A percentile compares a stretch with the other conserved stretches of the same genome.
Conservation (phyloP, 1,140 invertebrate species). For the Drosophila sulfurigaster region DNA sequence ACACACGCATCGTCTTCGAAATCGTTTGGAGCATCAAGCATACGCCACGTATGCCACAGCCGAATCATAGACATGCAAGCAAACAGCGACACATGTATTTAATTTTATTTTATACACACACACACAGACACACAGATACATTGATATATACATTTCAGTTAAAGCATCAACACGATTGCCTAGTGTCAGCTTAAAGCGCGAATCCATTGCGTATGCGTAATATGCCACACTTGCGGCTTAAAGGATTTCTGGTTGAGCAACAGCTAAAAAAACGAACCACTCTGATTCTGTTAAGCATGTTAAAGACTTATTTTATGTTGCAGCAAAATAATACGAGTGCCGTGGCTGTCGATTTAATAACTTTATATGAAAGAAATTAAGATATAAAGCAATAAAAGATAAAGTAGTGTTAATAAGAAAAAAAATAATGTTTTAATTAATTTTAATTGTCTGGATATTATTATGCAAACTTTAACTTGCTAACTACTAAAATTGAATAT, state of each 20-base stretch:
- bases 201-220: slow-evolving; percentile 23
- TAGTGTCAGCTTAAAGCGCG: slow-evolving; percentile 23
- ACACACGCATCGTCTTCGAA: slow-evolving; percentile 22
- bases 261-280: slow-evolving; percentile 9
- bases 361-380: background rate
- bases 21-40: slow-evolving; percentile 44
- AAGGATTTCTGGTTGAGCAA: slow-evolving; percentile 29
- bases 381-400: background rate
- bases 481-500: no score
- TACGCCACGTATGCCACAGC: slow-evolving; percentile 48
- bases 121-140: slow-evolving; percentile 9
- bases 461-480: no score
- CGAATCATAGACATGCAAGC: slow-evolving; percentile 39
- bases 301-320: background rate
- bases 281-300: background rate
- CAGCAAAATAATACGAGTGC: background rate
- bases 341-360: background rate
- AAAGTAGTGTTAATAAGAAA: no score
- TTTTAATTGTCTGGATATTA: no score
- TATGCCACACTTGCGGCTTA: slow-evolving; percentile 34
- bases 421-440: no score
- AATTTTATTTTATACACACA: slow-evolving; percentile 49
- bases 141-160: slow-evolving; percentile 38
- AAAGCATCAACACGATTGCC: slow-evolving; percentile 45
- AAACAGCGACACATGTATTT: slow-evolving; percentile 49